Percentiles rank a stretch among this genome's conserved stretches.
phyloP scores from a whole-genome alignment of 2,797 vertebrate species.

The Chelon labrosus region DNA sequence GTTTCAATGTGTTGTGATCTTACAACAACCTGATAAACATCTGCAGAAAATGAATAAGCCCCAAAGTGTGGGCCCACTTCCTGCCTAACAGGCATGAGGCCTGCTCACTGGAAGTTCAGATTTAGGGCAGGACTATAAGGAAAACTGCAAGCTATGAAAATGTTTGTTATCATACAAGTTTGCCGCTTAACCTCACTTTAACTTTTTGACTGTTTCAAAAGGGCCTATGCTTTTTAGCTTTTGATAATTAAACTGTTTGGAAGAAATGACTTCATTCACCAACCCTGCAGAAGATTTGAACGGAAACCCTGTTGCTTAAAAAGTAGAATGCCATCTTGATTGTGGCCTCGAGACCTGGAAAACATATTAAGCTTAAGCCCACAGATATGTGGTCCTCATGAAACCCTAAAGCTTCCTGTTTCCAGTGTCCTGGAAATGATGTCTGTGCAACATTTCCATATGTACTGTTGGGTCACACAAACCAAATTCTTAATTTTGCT shows the following conservation, averaged over 20 bases:
- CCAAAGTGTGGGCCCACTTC: slow-evolving; percentile 42
- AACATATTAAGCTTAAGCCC: slow-evolving; percentile 69
- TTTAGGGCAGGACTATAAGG: slow-evolving; percentile 16
- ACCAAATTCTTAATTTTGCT: slow-evolving; percentile 65
- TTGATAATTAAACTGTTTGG: slow-evolving; percentile 49
- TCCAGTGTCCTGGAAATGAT: slow-evolving; percentile 49
- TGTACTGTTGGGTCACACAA: slow-evolving; percentile 61
- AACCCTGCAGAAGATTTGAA: slow-evolving; percentile 49
- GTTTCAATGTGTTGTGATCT: slow-evolving; percentile 43
- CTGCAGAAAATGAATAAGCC: slow-evolving; percentile 63
- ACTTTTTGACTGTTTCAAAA: slow-evolving; percentile 51
- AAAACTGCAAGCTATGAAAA: slow-evolving; percentile 29
- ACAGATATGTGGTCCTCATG: slow-evolving; percentile 72
- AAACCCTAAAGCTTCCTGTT: slow-evolving; percentile 59
- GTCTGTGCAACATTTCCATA: slow-evolving; percentile 72
- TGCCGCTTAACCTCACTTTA: slow-evolving; percentile 31
- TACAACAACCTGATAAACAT: slow-evolving; percentile 59
- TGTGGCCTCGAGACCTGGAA: slow-evolving; percentile 74
- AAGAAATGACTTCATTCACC: slow-evolving; percentile 74
- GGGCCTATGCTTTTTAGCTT: slow-evolving; percentile 54
- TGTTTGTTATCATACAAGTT: slow-evolving; percentile 29
- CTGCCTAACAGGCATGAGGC: slow-evolving; percentile 41
- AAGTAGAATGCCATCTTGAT: slow-evolving; percentile 63
- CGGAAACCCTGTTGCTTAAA: slow-evolving; percentile 62
- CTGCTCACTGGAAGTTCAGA: slow-evolving; percentile 25